Base-by-base conservation (phyloP, 2,797 vertebrate genomes). In the Spinus olivaceus region DNA sequence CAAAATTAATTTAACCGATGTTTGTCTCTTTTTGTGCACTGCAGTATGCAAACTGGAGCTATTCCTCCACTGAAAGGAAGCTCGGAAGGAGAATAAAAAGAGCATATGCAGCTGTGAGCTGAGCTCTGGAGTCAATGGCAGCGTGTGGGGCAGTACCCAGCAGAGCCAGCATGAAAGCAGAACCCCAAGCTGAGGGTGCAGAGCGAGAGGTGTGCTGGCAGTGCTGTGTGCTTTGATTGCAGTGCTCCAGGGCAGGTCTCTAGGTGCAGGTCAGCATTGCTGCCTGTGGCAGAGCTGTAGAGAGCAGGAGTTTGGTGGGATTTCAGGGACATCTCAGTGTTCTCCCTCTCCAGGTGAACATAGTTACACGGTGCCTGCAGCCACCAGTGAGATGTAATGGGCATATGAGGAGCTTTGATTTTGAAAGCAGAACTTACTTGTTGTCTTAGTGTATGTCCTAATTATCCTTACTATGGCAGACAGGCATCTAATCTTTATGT, bases 271-370 rank as follows among this genome's bases (percentile, higher is more conserved):
- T 33, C 56, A 65, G 77, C 5, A 2, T 22, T 66, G 70, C 59
- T 8, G 9, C 4, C 0, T 22, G 50, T 65, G 72, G 49, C 81
- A 69, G 33, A 81, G 44, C n/a, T 37, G 35, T 32, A 9, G 56
- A 70, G 35, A 63, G 47, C 20, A 54, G 65, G 44, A 92, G 37
- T 49, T 44, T 54, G 59, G 49, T 81, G 91, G 69, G 51, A 84
- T 81, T 88, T 92, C 73, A 76, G 57, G 79, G 53, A 71, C 23
- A 49, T 46, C 39, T 35, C 1, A 3, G 50, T 1, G 8, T 88
- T 91, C 67, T 83, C n/a, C 27, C 33, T 37, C 0, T 0, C 37
- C 28, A 22, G 0, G 1, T 0, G 2, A 65, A n/a, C 2, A 1
- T 73, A 53, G n/a, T 44, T 64, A 56, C 30, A 24, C 0, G 0